Conservation (phyloP, 1,140 invertebrate genomes). For the Trichonephila inaurata region DNA sequence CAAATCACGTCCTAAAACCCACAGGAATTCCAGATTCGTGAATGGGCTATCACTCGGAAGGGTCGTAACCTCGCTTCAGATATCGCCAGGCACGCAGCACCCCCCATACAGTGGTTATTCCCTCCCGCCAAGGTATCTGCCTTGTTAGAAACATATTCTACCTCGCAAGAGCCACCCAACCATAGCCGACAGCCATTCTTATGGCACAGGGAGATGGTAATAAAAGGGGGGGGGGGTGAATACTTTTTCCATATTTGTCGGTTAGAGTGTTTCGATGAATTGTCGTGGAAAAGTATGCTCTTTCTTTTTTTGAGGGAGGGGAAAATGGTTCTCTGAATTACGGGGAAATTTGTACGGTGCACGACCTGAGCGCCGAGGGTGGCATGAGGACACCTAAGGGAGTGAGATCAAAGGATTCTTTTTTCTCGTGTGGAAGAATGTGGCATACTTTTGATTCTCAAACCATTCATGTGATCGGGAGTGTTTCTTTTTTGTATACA, state of each 20-base stretch:
- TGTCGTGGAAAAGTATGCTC: background rate
- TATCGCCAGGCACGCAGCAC: slow-evolving; percentile 17
- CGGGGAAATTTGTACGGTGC: slow-evolving; percentile 22
- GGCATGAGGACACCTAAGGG: background rate
- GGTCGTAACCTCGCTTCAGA: background rate
- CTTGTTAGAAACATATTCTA: background rate
- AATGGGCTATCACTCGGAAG: background rate
- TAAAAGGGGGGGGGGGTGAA: background rate
- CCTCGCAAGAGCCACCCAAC: background rate
- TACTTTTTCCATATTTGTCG: slow-evolving; percentile 4
- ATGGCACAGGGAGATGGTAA: background rate
- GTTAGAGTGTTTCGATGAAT: slow-evolving; percentile 35
- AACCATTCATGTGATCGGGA: too few relatives aligned
- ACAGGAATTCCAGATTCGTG: slow-evolving; percentile 32
- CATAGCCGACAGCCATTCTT: slow-evolving; percentile 14
- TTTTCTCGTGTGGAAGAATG: background rate
- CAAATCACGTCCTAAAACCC: background rate
- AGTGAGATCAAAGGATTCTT: slow-evolving; percentile 24
- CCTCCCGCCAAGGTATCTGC: background rate
- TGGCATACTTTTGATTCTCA: slow-evolving; percentile 3
- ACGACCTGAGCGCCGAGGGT: background rate
- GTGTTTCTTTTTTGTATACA: too few relatives aligned
- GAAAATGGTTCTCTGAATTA: background rate
- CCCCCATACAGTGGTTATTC: background rate
- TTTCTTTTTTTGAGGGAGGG: background rate